phyloP scores from a whole-genome alignment of 2,888 invertebrate species.

The Epinotia bilunana region DNA sequence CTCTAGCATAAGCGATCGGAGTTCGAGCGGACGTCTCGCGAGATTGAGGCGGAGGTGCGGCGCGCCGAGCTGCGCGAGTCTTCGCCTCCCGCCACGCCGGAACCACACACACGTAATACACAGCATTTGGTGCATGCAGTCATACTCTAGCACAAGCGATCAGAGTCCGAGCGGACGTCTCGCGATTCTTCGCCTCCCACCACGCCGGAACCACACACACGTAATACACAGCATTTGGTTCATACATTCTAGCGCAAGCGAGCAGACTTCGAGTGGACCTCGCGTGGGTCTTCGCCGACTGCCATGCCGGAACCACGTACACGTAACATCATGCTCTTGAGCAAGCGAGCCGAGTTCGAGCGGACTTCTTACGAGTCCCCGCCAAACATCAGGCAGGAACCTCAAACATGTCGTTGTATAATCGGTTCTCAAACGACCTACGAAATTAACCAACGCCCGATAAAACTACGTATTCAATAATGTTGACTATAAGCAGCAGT shows the following conservation, averaged over 20 bases:
- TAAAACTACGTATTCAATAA: neutral
- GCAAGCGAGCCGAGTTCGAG: too few relatives aligned
- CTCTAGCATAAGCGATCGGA: too few relatives aligned
- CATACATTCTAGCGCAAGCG: too few relatives aligned
- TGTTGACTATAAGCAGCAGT: too few relatives aligned
- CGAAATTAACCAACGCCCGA: neutral
- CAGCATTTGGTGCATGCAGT: too few relatives aligned
- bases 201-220: slow-evolving; percentile 49
- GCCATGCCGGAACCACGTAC: too few relatives aligned
- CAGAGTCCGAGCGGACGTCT: slow-evolving; percentile 86
- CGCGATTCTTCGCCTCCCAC: slow-evolving; percentile 61
- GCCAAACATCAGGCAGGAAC: too few relatives aligned
- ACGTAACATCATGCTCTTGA: too few relatives aligned
- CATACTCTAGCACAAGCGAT: slow-evolving; percentile 85
- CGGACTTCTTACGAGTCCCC: too few relatives aligned
- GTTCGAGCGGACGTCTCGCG: slow-evolving; percentile 82
- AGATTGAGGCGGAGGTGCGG: slow-evolving; percentile 88
- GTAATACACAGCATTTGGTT: slow-evolving; percentile 3
- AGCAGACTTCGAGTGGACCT: too few relatives aligned
- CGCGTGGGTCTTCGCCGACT: too few relatives aligned
- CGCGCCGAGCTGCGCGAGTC: slow-evolving; percentile 84
- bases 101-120: slow-evolving; percentile 33
- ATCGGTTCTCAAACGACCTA: neutral
- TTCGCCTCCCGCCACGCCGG: slow-evolving; percentile 56
- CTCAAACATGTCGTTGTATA: neutral